Base-by-base conservation (phyloP, 1,140 invertebrate genomes). In the Papilio aristodemus region DNA sequence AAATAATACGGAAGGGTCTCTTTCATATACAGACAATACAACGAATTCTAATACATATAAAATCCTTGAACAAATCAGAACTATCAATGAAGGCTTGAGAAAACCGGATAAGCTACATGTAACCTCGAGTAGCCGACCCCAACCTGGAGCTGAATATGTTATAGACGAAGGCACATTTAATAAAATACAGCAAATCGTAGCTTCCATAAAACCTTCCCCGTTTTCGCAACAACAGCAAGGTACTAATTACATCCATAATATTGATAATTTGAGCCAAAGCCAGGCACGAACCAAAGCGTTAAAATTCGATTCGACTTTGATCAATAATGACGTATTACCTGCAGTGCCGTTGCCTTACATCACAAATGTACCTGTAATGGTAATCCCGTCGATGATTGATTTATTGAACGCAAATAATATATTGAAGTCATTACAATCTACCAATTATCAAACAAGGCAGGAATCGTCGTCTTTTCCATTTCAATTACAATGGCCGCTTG, bases 401-500 rank as follows among this genome's bases (percentile, higher is more conserved):
- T 25, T 79, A n/a, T 68, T 54, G 19, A 71, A 73, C 70, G 10
- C 63, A 64, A 76, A 74, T 63, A 71, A 43, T 68, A 57, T 75
- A 58, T 14, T 75, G 54, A 79, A 76, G 60, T 71, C 67, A 27
- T 13, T 72, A 32, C 60, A 67, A 9, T 36, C 69, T 22, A 74
- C 62, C 62, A 72, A 71, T 19, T 78, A 75, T 71, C 79, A 83
- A 74, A 81, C 79, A 62, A 79, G 79, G 37, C 83, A 86, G 71
- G 71, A 77, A 14, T 69, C 72, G 9, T 63, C 71, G 58, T 72
- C 71, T 17, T 76, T 76, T 50, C 77, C 77, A 39, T 76, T 81
- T 62, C 75, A 81, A 62, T 79, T 88, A 54, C 84, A 75, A 50
- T 92, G 86, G 86, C 92, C 92, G 11, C 86, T 92, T 36, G 85